Evolutionary conservation across 1,140 invertebrate species (phyloP), one percentile per base, ranked within the genome.

Genomic region (Geopemphigus sp.): DNA sequence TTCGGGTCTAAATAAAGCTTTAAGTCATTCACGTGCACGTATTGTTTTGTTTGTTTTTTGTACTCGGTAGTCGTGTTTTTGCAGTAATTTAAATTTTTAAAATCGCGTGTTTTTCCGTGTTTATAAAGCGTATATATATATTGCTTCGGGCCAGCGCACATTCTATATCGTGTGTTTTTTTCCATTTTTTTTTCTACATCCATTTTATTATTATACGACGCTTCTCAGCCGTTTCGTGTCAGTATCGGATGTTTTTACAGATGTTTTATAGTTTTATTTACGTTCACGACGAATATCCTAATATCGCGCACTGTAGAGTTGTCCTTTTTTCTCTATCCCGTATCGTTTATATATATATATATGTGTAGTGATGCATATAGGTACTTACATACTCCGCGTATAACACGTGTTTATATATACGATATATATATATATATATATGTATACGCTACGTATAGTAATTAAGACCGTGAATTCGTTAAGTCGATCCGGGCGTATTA

Each of bases 181-280:
- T 66, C 14, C n/a, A 50, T 68, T n/a, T 68, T 54, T 29, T 72
- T 72, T 53, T 72, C 29, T 53, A 72, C 68, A 72, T 72, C 47
- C 10, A 72, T 72, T 72, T 72, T 29, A 72, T 70, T 70, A 70
- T 72, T 54, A 12, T 54, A 26, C 68, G 24, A 24, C 50, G 19
- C 50, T 29, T 54, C 68, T 72, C 47, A 47, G 24, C 50, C 26
- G 24, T 72, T 72, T n/a, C 50, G 50, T 54, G 68, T 68, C 68
- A 39, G 68, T 54, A 54, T 72, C 50, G 24, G 68, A 24, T 72
- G 68, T 72, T 72, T 72, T 72, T 54, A 72, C 68, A 72, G 68
- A 72, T 72, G 68, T 72, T 72, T 72, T 72, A 54, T 29, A 53
- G 68, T 72, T 72, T 72, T 72, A 72, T 72, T 72, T 72, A 72